phyloP scores from a whole-genome alignment of 2,888 invertebrate genomes.

The Slavum lentiscoides region DNA sequence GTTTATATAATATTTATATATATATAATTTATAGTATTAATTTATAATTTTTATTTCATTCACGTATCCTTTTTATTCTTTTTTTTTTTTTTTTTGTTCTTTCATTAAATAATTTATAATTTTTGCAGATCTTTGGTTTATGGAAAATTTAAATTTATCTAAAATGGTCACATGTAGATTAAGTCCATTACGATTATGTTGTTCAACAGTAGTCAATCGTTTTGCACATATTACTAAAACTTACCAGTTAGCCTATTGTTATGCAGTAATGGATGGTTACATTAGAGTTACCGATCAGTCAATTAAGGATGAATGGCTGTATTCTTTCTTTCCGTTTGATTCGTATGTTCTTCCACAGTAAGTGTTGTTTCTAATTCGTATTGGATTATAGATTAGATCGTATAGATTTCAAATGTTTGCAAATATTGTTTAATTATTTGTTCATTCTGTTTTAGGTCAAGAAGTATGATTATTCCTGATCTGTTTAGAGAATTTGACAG shows the following conservation, averaged over 20 bases:
- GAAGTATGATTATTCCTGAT: slow-evolving; percentile 13
- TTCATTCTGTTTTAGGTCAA: slow-evolving; percentile 28
- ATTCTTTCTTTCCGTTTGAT: slow-evolving; percentile 88
- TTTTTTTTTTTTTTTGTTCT: too few species aligned
- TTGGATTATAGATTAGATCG: neutral
- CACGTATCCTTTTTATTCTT: too few species aligned
- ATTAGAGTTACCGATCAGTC: slow-evolving; percentile 51
- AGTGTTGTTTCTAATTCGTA: slow-evolving; percentile 53
- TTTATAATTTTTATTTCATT: too few species aligned
- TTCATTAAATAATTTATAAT: too few species aligned
- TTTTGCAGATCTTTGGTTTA: slow-evolving; percentile 74
- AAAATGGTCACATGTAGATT: slow-evolving; percentile 82
- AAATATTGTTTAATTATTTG: neutral
- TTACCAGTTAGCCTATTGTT: slow-evolving; percentile 90
- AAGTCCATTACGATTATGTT: slow-evolving; percentile 85
- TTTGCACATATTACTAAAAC: slow-evolving; percentile 80
- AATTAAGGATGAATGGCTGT: slow-evolving; percentile 62
- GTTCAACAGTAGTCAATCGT: slow-evolving; percentile 74
- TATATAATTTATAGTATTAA: too few species aligned
- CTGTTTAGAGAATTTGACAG: slow-evolving; percentile 6
- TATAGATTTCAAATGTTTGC: neutral
- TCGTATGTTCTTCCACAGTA: slow-evolving; percentile 77
- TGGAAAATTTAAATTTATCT: slow-evolving; percentile 80
- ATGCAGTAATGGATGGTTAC: slow-evolving; percentile 75
- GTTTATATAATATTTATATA: too few species aligned